A percentile compares a stretch with the other conserved stretches of the same genome.
These are phyloP conservation scores for Yasuhikotakia modesta DNA, from an alignment of 2,797 vertebrate genomes.

Conservation along the genomic window DNA sequence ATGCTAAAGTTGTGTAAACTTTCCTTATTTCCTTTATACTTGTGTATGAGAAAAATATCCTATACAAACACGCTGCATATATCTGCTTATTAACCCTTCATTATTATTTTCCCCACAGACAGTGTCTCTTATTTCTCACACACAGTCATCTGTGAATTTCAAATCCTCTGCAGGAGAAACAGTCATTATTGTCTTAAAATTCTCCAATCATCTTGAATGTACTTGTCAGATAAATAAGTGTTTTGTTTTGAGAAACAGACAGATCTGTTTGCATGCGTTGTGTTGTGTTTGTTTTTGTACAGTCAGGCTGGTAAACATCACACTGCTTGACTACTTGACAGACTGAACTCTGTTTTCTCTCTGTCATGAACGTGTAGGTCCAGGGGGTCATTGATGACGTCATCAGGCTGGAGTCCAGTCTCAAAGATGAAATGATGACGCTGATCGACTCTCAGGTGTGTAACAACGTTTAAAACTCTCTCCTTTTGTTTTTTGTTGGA, in stretches of 20 bases:
- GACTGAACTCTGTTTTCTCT: neutral
- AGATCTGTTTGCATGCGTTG: constrained; percentile 44
- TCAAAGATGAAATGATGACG: constrained; percentile 85
- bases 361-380: constrained; percentile 70
- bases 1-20: neutral
- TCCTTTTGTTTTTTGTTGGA: neutral
- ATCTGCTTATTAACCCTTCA: too few species aligned
- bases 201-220: constrained; percentile 38
- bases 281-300: constrained; percentile 42
- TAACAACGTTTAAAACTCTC: neutral
- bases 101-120: too few species aligned
- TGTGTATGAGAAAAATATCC: too few species aligned
- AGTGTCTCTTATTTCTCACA: neutral
- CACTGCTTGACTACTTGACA: too few species aligned
- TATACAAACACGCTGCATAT: too few species aligned
- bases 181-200: constrained; percentile 19
- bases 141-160: neutral
- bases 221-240: constrained; percentile 31
- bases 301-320: too few species aligned
- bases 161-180: constrained; percentile 12
- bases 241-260: constrained; percentile 23
- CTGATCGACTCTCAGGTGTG: constrained; percentile 80
- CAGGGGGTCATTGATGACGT: constrained; percentile 90
- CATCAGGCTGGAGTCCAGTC: constrained; percentile 91
- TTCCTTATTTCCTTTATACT: too few species aligned